Base-by-base conservation (phyloP, 2,888 invertebrate species). In the Cheilosia grossa region DNA sequence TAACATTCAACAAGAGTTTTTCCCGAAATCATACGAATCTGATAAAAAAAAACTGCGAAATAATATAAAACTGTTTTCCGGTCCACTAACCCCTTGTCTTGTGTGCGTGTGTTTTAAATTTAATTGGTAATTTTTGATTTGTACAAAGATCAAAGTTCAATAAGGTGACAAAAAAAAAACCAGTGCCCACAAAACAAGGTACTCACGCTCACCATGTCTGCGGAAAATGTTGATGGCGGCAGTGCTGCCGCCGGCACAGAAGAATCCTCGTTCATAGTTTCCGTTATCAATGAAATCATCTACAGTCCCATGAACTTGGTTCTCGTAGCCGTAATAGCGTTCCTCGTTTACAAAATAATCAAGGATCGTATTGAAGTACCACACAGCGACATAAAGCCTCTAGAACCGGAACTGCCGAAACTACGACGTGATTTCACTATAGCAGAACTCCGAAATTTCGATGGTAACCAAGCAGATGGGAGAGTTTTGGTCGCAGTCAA, bases 401-500 rank as follows among this genome's bases (percentile, higher is more conserved):
- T 89, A 75, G 93, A 93, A 88, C 95, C 95, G 13, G 93, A 94
- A 88, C 91, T 98, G 87, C 97, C 98, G 13, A 97, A 96, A 92
- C 90, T 98, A 90, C 95, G 97, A 88, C 95, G 95, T 89, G 99
- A 99, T 91, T 97, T 99, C 93, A 97, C 97, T 3, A 93, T 97
- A 51, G 94, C 96, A 88, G 98, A 99, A 92, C 93, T 99, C 87
- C 95, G 95, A 88, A 94, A 95, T 88, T 98, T 95, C 91, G 97
- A 98, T 91, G 99, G 99, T 5, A 96, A 93, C 72, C 96, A 96
- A 89, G 93, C 95, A 37, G 98, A 98, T 90, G 98, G 97, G 30
- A 93, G 98, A 87, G 96, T 99, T 82, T 93, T 98, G 87, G 95
- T 99, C 53, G 98, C 97, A 9, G 97, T 99, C 67, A 98, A 98